Evolutionary conservation across 2,888 invertebrate genomes (phyloP).

Genomic region (Caenorhabditis sp.): DNA sequence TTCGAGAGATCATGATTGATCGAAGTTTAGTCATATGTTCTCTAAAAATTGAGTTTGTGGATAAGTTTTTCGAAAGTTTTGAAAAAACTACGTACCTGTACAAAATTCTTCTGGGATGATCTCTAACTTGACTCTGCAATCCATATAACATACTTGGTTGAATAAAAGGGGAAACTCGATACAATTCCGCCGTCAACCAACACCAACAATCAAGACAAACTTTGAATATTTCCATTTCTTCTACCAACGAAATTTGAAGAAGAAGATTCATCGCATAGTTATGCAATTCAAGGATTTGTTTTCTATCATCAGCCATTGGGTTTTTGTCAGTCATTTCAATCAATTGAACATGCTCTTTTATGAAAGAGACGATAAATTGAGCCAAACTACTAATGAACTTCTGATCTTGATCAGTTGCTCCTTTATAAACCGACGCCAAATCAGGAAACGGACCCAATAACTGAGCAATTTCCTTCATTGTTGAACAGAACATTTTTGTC

Average conservation of each 20-base stretch:
- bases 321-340: conserved; percentile 57
- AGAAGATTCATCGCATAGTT: conserved; percentile 71
- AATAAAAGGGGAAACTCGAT: conserved; percentile 83
- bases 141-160: conserved; percentile 27
- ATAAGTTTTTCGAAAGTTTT: no score
- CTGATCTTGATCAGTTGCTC: conserved; percentile 94
- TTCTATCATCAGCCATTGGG: conserved; percentile 17
- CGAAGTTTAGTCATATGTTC: conserved; percentile 76
- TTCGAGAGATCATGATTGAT: conserved; percentile 96
- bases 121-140: conserved; percentile 11
- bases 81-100: background rate
- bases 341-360: conserved; percentile 88
- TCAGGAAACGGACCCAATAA: conserved; percentile 77
- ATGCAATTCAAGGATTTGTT: conserved; percentile 46
- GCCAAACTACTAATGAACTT: conserved; percentile 98
- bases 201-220: conserved; percentile 98
- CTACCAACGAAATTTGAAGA: conserved; percentile 84
- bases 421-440: conserved; percentile 90
- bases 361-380: conserved; percentile 92
- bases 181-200: conserved; percentile 87
- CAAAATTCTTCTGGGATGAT: conserved; percentile 20
- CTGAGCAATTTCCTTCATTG: conserved; percentile 77
- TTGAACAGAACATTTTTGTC: conserved; percentile 85
- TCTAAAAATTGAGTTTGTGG: conserved; percentile 18
- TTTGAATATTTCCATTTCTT: conserved; percentile 99